phyloP scores from a whole-genome alignment of 2,888 invertebrate species.

The Andrena trimmerana region DNA sequence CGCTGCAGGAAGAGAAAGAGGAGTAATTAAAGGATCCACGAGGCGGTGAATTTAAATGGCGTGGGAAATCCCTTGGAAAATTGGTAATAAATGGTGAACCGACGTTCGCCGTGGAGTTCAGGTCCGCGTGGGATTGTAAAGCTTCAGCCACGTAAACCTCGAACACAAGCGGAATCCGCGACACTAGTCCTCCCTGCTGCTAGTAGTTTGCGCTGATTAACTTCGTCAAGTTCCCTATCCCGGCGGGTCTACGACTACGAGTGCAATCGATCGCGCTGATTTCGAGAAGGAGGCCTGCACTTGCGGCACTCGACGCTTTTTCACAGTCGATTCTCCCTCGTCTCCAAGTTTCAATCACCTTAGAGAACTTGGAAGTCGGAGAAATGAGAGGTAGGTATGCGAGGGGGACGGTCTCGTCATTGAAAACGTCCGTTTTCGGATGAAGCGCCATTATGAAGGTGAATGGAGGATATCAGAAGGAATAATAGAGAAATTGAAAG shows the following conservation, averaged over 20 bases:
- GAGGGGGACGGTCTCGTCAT: too few relatives aligned
- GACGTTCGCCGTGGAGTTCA: conserved; percentile 5
- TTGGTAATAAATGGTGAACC: conserved; percentile 50
- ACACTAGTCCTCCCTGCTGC: background rate
- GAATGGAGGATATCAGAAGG: background rate
- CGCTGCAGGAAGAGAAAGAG: conserved; percentile 1
- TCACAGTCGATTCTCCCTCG: background rate
- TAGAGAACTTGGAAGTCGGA: background rate
- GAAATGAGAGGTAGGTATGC: too few relatives aligned
- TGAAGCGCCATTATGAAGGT: too few relatives aligned
- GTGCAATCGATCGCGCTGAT: conserved; percentile 16
- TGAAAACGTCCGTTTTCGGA: too few relatives aligned
- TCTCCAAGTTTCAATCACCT: background rate
- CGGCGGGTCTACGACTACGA: conserved; percentile 16
- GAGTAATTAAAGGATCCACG: conserved; percentile 28
- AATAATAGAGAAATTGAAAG: background rate
- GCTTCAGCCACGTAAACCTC: conserved; percentile 23
- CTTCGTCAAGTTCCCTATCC: conserved; percentile 26
- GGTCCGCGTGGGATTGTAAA: conserved; percentile 32
- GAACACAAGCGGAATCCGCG: conserved; percentile 5
- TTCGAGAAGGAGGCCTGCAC: background rate
- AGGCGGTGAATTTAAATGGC: conserved; percentile 26
- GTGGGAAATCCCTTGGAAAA: conserved; percentile 50
- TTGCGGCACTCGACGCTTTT: conserved; percentile 1
- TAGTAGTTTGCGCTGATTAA: conserved; percentile 43